Evolutionary conservation across 2,113 vertebrate genomes (phyloP), one percentile per base, ranked within the genome.

Genomic region (Dipodomys ordii): DNA sequence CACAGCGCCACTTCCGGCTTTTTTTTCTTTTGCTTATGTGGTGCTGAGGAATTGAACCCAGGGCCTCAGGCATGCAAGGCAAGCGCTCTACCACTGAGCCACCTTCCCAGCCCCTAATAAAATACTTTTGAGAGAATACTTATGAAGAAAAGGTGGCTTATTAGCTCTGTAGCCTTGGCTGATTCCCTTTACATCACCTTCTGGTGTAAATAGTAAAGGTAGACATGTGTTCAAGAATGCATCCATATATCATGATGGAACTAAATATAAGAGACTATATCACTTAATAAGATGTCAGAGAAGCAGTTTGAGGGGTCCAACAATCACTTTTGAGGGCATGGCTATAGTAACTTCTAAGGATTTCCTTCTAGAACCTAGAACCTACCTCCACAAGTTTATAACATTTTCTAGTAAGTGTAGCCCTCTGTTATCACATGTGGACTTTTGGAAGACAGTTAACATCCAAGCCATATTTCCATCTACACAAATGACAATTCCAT

Each of bases 401-500:
- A 18, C 30, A 53, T 49, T 22, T 78, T 78, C 35, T 13, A 53
- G 25, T 44, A 67, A 2, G 15, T 20, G 1, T 12, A 32, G 27
- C 5, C 8, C 25, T 28, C 18, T 44, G n/a, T 49, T 69, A 69
- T 49, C 8, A 49, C 23, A 25, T 68, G 32, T 8, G 4, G 44
- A 49, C 39, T 16, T 90, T 53, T 65, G 18, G 30, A 35, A 19
- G 57, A 35, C n/a, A 53, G 3, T n/a, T 18, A 91, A 10, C 60
- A 68, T 76, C 7, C 25, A 74, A 90, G 73, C 53, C 32, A 67
- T 57, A 67, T 44, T 25, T 22, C 19, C 18, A 39, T 71, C 10
- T 84, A 79, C 78, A 83, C 35, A 86, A 90, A 81, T 65, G 64
- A 57, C 7, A 73, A 13, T 88, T 92, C 90, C 69, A 74, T 96